phyloP scores from a whole-genome alignment of 2,113 vertebrate species.

The Anser brachyrhynchus region DNA sequence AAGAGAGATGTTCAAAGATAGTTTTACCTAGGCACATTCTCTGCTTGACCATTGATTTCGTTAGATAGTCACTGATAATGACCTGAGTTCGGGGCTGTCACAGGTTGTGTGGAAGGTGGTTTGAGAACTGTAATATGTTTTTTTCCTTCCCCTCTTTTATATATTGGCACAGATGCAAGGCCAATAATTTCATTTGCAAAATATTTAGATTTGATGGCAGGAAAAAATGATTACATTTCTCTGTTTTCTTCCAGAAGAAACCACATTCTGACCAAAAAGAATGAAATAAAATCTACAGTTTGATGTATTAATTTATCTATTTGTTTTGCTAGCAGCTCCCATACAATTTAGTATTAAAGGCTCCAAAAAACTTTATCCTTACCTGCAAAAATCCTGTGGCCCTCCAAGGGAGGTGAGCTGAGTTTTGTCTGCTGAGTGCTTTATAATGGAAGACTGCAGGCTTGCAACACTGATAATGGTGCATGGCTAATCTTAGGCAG shows the following conservation, averaged over 20 bases:
- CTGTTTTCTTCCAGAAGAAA: neutral
- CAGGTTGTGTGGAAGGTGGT: neutral
- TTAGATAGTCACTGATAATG: neutral
- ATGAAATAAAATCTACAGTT: too few relatives aligned
- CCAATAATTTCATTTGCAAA: conserved; percentile 14
- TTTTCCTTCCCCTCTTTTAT: neutral
- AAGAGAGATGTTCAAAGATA: neutral
- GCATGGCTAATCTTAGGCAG: neutral
- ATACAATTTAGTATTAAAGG: neutral
- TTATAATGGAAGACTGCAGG: neutral
- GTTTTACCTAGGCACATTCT: neutral
- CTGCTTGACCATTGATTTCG: neutral
- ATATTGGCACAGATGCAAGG: neutral
- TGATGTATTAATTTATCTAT: neutral
- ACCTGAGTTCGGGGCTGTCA: neutral
- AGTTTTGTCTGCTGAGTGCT: neutral
- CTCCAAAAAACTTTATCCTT: neutral
- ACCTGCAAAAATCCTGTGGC: neutral
- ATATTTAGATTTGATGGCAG: neutral
- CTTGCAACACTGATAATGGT: neutral
- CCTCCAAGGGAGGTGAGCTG: neutral
- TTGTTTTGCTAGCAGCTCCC: neutral
- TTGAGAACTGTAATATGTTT: neutral
- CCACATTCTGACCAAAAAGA: neutral
- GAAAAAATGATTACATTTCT: neutral